Evolutionary conservation across 2,113 vertebrate species (phyloP).

Genomic region (Chlamydotis undulata): DNA sequence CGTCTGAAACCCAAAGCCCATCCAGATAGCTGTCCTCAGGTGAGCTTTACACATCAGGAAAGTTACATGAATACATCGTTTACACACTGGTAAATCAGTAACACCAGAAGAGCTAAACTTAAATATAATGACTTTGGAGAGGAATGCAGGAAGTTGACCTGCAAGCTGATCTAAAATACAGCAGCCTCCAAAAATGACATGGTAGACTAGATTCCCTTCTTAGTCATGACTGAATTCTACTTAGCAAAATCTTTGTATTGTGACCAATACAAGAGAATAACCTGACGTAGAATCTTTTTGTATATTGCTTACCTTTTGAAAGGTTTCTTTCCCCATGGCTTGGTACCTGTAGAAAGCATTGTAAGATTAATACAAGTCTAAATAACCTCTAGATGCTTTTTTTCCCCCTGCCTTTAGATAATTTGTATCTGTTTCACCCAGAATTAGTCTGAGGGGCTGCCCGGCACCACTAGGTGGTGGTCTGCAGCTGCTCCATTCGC

Average conservation of each 20-base stretch:
- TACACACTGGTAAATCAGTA: not conserved
- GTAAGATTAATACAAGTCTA: not conserved
- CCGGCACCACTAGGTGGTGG: conserved; percentile 53
- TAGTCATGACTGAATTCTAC: not conserved
- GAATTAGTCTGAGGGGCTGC: no score
- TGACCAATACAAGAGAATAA: not conserved
- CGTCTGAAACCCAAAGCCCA: not conserved
- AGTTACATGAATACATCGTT: not conserved
- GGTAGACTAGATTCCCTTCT: not conserved
- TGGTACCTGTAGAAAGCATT: not conserved
- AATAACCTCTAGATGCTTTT: not conserved
- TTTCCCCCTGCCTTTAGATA: not conserved
- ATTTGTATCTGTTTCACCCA: not conserved
- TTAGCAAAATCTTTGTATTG: not conserved
- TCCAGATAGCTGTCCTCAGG: not conserved
- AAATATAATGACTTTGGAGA: not conserved
- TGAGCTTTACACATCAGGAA: not conserved
- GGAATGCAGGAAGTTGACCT: not conserved
- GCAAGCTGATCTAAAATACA: not conserved
- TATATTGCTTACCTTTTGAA: not conserved
- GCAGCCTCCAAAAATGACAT: not conserved
- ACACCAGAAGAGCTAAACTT: not conserved
- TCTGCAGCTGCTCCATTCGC: not conserved
- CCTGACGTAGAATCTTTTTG: not conserved
- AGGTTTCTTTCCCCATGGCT: not conserved